Evolutionary conservation across 2,888 invertebrate species (phyloP), one percentile per base, ranked within the genome.

Genomic region (Eilema sororculum): DNA sequence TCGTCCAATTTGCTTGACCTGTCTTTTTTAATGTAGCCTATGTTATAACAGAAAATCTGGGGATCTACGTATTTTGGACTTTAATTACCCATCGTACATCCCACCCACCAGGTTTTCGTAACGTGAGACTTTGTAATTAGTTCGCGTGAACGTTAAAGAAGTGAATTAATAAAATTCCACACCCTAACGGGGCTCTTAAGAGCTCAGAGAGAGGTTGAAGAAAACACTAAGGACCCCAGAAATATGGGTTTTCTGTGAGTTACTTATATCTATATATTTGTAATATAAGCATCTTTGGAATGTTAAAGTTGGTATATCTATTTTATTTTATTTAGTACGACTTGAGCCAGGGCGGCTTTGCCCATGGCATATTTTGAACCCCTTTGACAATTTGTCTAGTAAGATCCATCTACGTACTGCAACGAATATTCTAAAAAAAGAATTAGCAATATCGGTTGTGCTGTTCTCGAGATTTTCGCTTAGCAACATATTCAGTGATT

Each of bases 71-170:
- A 70, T 58, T 20, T 64, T 73, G 79, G 77, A 66, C 69, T 75
- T 73, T 73, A 69, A 78, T 78, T 74, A 74, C 73, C 75, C 63
- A 69, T 78, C 67, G 60, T 71, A 73, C 68, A 73, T 80, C 75
- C 70, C 67, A 72, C 67, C 74, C 66, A 62, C 64, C 78, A 74
- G 75, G 80, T 77, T 77, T 78, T 74, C 77, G 79, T 80, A 76
- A 78, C 73, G 77, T 75, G 78, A 83, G 83, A 83, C 82, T 84
- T 81, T 66, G 78, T 84, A 85, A 84, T 86, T 86, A 84, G 83
- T 83, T 84, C 60, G 68, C 67, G 63, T 71, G 76, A 79, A 77
- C 75, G 69, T 83, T 77, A 76, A 76, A 81, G 73, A 77, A 79
- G 78, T 79, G 78, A 84, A 84, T 83, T 82, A 83, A 83, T 82